Percentiles rank a stretch among this genome's conserved stretches.
phyloP scores from a whole-genome alignment of 2,113 vertebrate genomes.

The Crypturellus undulatus region DNA sequence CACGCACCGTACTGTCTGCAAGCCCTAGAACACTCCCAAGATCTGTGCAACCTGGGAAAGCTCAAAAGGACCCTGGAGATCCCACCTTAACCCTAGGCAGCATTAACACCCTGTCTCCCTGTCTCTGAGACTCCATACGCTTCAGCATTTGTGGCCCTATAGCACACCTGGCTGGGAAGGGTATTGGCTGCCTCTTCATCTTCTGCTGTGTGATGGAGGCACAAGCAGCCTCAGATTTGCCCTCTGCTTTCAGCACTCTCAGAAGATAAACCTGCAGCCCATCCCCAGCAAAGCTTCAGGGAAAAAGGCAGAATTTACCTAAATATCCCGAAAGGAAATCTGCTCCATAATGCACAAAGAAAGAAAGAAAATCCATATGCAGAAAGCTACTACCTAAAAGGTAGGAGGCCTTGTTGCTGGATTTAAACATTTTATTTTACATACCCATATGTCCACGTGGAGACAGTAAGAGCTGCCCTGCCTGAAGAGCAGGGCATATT shows the following conservation, averaged over 20 bases:
- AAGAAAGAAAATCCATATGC: neutral
- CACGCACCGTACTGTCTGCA: neutral
- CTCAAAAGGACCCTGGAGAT: neutral
- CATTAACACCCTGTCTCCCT: neutral
- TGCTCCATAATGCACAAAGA: neutral
- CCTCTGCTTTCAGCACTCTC: neutral
- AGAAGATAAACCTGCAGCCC: rapidly evolving
- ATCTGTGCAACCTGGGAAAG: neutral
- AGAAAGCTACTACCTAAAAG: neutral
- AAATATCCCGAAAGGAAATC: neutral
- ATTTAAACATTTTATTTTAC: neutral
- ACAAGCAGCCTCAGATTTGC: neutral
- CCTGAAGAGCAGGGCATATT: neutral
- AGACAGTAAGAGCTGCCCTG: neutral
- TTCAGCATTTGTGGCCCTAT: neutral
- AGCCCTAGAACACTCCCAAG: neutral
- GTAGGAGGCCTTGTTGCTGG: neutral
- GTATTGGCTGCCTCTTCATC: slow-evolving; percentile 8
- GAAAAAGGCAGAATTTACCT: neutral
- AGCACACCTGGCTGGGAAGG: neutral
- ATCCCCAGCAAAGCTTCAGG: neutral
- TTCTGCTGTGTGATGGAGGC: neutral
- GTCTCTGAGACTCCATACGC: neutral
- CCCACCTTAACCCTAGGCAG: neutral
- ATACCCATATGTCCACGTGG: rapidly evolving